A percentile compares a stretch with the other conserved stretches of the same genome.
Conservation (phyloP, 2,888 invertebrate genomes). For the Baccha elongata region DNA sequence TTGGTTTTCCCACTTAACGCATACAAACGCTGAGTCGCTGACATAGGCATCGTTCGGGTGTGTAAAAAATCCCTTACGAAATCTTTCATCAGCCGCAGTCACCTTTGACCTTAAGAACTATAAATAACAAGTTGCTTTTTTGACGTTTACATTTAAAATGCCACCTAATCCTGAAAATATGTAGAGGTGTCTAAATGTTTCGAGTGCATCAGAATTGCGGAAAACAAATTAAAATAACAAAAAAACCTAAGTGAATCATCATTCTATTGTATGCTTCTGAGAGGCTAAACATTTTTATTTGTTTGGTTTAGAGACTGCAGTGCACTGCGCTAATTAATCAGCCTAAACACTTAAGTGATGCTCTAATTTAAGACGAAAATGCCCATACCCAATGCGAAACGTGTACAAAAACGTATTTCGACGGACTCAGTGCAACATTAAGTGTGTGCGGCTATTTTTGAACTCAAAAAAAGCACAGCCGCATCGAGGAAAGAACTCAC, state of each 20-base stretch:
- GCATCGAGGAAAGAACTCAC: not conserved
- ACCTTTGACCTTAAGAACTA: slow-evolving; percentile 51
- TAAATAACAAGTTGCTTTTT: slow-evolving; percentile 33
- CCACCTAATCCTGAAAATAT: slow-evolving; percentile 52
- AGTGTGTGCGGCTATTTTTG: slow-evolving; percentile 52
- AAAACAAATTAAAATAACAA: slow-evolving; percentile 33
- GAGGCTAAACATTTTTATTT: slow-evolving; percentile 15
- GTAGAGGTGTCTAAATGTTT: slow-evolving; percentile 59
- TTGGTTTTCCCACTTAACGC: too few relatives aligned
- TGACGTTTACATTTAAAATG: slow-evolving; percentile 55
- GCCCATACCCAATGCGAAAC: slow-evolving; percentile 44
- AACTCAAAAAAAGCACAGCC: slow-evolving; percentile 16
- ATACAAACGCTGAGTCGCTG: too few relatives aligned
- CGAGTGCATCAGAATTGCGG: slow-evolving; percentile 41
- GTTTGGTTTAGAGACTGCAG: slow-evolving; percentile 5
- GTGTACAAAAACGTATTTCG: slow-evolving; percentile 2
- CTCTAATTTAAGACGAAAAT: slow-evolving; percentile 69
- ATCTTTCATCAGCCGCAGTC: slow-evolving; percentile 17
- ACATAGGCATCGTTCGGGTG: too few relatives aligned
- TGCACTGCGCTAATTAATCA: slow-evolving; percentile 67
- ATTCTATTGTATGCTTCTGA: not conserved
- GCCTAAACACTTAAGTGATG: slow-evolving; percentile 60
- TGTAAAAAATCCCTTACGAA: not conserved
- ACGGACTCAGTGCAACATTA: slow-evolving; percentile 32
- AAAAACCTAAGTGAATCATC: slow-evolving; percentile 49